These are phyloP conservation scores for Physocephala rufipes DNA, from an alignment of 2,888 invertebrate species.

Conservation along the genomic window DNA sequence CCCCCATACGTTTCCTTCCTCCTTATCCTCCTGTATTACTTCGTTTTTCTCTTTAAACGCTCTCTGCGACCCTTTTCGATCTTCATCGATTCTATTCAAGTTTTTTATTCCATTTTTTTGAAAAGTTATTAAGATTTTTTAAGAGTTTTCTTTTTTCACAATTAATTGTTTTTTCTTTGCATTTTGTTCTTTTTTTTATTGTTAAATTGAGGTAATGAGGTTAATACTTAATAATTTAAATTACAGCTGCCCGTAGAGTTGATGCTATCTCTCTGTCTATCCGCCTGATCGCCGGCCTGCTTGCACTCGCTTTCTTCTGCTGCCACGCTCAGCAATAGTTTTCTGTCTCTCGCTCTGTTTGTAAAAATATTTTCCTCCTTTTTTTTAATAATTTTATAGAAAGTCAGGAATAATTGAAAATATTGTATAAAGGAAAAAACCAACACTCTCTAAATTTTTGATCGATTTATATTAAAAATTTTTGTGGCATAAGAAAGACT, in stretches of 20 bases:
- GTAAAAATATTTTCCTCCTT: not conserved
- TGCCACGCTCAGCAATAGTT: conserved; percentile 3
- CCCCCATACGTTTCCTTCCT: not conserved
- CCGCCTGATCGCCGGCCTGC: no score
- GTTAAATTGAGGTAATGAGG: conserved; percentile 37
- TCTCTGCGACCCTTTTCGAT: not conserved
- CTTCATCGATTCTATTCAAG: not conserved
- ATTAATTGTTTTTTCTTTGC: no score
- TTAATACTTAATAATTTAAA: conserved; percentile 34
- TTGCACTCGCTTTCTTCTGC: not conserved
- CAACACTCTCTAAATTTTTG: no score
- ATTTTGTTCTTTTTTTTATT: conserved; percentile 17
- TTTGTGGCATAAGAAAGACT: no score
- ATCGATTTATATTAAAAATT: no score
- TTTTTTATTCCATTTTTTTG: not conserved
- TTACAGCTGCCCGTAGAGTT: not conserved
- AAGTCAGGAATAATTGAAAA: not conserved
- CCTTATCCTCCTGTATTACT: not conserved
- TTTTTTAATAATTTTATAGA: not conserved
- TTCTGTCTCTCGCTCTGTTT: not conserved
- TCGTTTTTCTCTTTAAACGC: not conserved
- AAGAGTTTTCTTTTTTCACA: conserved; percentile 2
- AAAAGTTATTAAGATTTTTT: conserved; percentile 1
- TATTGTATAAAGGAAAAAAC: no score
- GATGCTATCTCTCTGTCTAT: no score